These are phyloP conservation scores for Cryptophagus acutangulus DNA, from an alignment of 2,888 invertebrate species.

Conservation along the genomic window DNA sequence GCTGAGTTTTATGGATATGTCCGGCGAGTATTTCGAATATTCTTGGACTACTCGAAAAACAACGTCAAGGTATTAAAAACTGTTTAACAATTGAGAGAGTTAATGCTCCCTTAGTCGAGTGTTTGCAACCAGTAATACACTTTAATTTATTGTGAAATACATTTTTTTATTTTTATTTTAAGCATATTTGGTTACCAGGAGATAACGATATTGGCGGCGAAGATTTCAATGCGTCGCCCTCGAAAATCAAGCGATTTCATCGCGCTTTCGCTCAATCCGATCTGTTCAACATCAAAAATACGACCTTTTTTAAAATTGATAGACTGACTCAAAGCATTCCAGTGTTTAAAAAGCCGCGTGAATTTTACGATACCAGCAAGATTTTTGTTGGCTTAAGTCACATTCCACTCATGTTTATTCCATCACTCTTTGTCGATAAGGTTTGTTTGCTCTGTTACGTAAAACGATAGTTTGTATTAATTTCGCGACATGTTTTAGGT, in stretches of 20 bases:
- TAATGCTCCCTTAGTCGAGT: no score
- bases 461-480: constrained; percentile 1
- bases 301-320: constrained; percentile 72
- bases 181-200: constrained; percentile 86
- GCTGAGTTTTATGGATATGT: constrained; percentile 69
- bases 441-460: constrained; percentile 37
- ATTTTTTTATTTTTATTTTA: constrained; percentile 15
- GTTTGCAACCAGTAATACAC: no score
- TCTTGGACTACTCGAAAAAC: constrained; percentile 44
- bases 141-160: background rate
- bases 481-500: constrained; percentile 50
- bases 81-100: no score
- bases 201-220: constrained; percentile 99
- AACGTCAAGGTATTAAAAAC: constrained; percentile 35
- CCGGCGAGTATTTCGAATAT: constrained; percentile 66
- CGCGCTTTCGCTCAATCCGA: constrained; percentile 68
- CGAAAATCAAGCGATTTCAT: constrained; percentile 68
- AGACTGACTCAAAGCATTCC: constrained; percentile 62
- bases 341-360: constrained; percentile 48
- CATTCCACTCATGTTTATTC: constrained; percentile 59
- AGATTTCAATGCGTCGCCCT: constrained; percentile 61
- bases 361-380: constrained; percentile 44
- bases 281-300: constrained; percentile 56
- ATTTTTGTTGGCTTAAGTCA: constrained; percentile 69
- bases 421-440: constrained; percentile 52